Conservation (phyloP, 2,797 vertebrate species). For the Mus caroli region DNA sequence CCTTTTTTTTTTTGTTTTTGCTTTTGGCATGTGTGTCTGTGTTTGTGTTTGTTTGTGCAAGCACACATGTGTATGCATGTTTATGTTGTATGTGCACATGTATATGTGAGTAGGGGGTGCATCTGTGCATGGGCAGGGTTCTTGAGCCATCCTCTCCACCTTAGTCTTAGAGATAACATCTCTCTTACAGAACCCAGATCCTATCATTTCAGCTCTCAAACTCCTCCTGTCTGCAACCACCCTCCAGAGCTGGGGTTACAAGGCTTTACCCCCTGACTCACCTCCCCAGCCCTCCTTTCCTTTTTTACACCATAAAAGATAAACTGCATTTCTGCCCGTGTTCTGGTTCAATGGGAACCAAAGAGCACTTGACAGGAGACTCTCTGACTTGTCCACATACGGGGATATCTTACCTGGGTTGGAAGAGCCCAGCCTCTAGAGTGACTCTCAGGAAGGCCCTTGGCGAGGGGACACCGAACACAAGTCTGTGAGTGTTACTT, state of each 20-base stretch:
- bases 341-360: not conserved
- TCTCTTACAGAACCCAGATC: not conserved
- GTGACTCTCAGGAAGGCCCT: not conserved
- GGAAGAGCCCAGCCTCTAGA: not conserved
- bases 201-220: not conserved
- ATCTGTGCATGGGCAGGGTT: not conserved
- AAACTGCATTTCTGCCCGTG: not conserved
- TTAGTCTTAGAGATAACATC: not conserved
- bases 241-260: not conserved
- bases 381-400: not conserved
- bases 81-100: not conserved
- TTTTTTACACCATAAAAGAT: not conserved
- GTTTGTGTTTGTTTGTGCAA: not conserved
- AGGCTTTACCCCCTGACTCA: not conserved
- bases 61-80: not conserved
- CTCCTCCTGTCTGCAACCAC: not conserved
- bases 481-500: not conserved
- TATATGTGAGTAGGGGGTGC: accelerated
- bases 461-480: not conserved
- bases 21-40: not conserved
- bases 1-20: not conserved
- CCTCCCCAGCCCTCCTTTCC: not conserved
- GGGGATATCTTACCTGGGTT: not conserved
- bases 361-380: not conserved
- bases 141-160: not conserved